Base-by-base conservation (phyloP, 1,140 invertebrate genomes). In the Cyclargus thomasi region DNA sequence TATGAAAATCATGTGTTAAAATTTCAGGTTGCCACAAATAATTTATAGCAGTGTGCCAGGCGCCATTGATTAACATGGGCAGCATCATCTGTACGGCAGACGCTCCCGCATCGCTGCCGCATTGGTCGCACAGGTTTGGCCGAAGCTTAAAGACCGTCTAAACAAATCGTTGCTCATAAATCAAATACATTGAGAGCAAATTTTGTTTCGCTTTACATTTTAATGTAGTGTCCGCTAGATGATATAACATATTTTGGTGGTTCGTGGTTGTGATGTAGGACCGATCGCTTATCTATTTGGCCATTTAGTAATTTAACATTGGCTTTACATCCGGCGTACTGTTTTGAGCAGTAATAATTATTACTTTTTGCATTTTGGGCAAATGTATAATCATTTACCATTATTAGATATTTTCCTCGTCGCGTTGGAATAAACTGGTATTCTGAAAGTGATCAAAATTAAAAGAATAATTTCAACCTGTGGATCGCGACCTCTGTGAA, bases 311-410 rank as follows among this genome's bases (percentile, higher is more conserved):
- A 62, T 57, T 78, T 81, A 8, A 83, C 75, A 0, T 67, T 71
- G n/a, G 77, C 81, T 57, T 75, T 82, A 59, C 83, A 85, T 0
- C 83, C 81, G 6, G 70, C 55, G 29, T 76, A 67, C 59, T 79
- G 83, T 63, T 79, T 86, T 0, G 83, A 82, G 53, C 82, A 86
- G 62, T 83, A 83, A 55, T 74, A 83, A 55, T 78, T 75, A 4
- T 65, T 62, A 0, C 73, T 69, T 4, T 68, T 64, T 53, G 64
- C 64, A 18, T 74, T 69, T 69, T 83, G 78, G 0, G 76, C 78
- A 57, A 70, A 84, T 0, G 82, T 82, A 53, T 75, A 84, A 0
- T 72, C 70, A 16, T 73, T 59, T 21, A 73, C 62, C 77, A 84
- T 79, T 35, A 82, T 65, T 2, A 81, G 63, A 29, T 72, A 55